These are phyloP conservation scores for Cheilinus undulatus DNA, from an alignment of 2,113 vertebrate species.

Conservation along the genomic window DNA sequence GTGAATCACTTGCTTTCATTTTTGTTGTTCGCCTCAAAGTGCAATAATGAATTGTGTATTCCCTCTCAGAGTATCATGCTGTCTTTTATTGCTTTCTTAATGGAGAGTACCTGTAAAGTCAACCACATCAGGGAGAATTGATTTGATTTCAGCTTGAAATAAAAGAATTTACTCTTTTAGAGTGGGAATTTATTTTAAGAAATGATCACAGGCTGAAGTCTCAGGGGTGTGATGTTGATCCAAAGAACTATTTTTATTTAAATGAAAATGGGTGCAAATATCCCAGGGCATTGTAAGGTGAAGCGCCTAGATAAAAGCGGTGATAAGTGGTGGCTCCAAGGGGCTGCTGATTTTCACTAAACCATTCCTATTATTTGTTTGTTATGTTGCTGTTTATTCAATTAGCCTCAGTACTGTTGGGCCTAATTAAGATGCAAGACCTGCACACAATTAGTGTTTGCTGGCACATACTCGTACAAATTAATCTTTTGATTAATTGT, in stretches of 20 bases:
- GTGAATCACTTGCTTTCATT: slow-evolving; percentile 16
- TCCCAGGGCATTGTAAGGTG: slow-evolving; percentile 49
- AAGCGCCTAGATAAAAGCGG: slow-evolving; percentile 35
- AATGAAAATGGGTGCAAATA: slow-evolving; percentile 53
- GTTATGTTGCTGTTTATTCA: slow-evolving; percentile 45
- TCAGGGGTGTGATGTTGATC: slow-evolving; percentile 30
- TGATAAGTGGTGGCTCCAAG: slow-evolving; percentile 34
- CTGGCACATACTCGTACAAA: slow-evolving; percentile 33
- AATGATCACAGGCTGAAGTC: slow-evolving; percentile 39
- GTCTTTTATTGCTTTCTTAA: slow-evolving; percentile 37
- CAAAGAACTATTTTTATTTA: slow-evolving; percentile 54
- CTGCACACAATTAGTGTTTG: slow-evolving; percentile 24
- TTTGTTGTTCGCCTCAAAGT: slow-evolving; percentile 26
- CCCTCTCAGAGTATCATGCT: slow-evolving; percentile 25
- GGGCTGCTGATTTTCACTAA: slow-evolving; percentile 43
- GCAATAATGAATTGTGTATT: slow-evolving; percentile 44
- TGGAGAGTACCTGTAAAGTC: slow-evolving; percentile 30
- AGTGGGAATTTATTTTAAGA: slow-evolving; percentile 22
- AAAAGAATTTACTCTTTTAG: slow-evolving; percentile 34
- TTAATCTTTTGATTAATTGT: slow-evolving; percentile 48
- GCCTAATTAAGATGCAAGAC: slow-evolving; percentile 30
- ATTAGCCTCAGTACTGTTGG: slow-evolving; percentile 29
- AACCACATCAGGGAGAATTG: slow-evolving; percentile 19
- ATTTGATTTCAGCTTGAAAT: slow-evolving; percentile 27
- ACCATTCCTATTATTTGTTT: slow-evolving; percentile 58